phyloP scores from a whole-genome alignment of 2,888 invertebrate species.

The Atrina japonica region DNA sequence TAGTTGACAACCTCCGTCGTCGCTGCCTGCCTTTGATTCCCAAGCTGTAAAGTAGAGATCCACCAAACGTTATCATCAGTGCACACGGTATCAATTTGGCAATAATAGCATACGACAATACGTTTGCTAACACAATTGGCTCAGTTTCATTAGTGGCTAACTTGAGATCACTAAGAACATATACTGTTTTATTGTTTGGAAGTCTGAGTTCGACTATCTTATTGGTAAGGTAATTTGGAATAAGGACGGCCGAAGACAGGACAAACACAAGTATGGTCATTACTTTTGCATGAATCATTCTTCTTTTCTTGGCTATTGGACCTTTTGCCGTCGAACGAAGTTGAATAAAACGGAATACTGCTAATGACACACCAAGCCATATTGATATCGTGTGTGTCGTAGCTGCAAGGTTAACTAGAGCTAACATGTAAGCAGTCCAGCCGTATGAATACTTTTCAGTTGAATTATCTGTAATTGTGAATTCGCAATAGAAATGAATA shows the following conservation, averaged over 20 bases:
- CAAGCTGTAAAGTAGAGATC: slow-evolving; percentile 76
- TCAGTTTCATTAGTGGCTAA: slow-evolving; percentile 64
- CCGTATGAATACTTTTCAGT: slow-evolving; percentile 72
- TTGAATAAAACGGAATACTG: slow-evolving; percentile 91
- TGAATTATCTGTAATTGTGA: slow-evolving; percentile 50
- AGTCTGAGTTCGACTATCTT: slow-evolving; percentile 83
- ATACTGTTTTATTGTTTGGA: slow-evolving; percentile 57
- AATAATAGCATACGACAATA: slow-evolving; percentile 85
- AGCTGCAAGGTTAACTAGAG: slow-evolving; percentile 95
- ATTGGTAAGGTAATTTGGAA: slow-evolving; percentile 91
- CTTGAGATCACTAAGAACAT: slow-evolving; percentile 61
- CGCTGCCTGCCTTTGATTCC: slow-evolving; percentile 62
- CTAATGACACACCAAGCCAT: slow-evolving; percentile 94
- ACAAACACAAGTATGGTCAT: slow-evolving; percentile 86
- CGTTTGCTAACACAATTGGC: slow-evolving; percentile 63
- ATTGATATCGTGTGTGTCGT: slow-evolving; percentile 94
- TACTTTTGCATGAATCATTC: slow-evolving; percentile 61
- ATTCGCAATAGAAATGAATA: slow-evolving; percentile 83
- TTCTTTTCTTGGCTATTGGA: slow-evolving; percentile 60
- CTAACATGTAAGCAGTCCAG: slow-evolving; percentile 82
- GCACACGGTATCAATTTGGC: slow-evolving; percentile 95
- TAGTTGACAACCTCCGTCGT: slow-evolving; percentile 60
- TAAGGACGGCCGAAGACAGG: slow-evolving; percentile 91
- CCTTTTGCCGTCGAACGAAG: slow-evolving; percentile 71
- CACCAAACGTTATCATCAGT: slow-evolving; percentile 87